These are phyloP conservation scores for Nasonovia ribisnigri DNA, from an alignment of 2,888 invertebrate genomes.

Conservation along the genomic window DNA sequence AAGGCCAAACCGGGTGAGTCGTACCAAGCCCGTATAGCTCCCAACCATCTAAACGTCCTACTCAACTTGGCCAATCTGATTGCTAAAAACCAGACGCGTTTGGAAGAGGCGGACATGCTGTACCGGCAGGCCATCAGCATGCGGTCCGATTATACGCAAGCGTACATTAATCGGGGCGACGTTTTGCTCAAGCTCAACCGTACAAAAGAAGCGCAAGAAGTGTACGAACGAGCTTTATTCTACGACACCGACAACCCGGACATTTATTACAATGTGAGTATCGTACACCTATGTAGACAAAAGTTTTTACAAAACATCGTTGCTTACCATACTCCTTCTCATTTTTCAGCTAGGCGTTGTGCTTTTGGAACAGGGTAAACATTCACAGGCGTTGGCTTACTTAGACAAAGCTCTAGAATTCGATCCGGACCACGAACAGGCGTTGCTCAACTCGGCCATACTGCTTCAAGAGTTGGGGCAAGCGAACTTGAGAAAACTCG, in stretches of 20 bases:
- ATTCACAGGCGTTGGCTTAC: conserved; percentile 90
- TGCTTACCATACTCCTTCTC: conserved; percentile 67
- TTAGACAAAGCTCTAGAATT: conserved; percentile 92
- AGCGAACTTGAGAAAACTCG: conserved; percentile 82
- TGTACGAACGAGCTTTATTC: conserved; percentile 91
- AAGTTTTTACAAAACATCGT: background rate
- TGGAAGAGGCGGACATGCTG: conserved; percentile 94
- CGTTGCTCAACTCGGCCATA: conserved; percentile 94
- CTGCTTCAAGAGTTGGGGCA: conserved; percentile 90
- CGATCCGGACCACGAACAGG: conserved; percentile 95
- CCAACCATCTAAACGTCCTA: conserved; percentile 95
- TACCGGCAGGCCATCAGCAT: conserved; percentile 97
- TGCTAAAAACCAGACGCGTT: conserved; percentile 89
- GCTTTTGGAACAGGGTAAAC: conserved; percentile 91
- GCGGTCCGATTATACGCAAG: conserved; percentile 95
- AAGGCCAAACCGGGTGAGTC: conserved; percentile 94
- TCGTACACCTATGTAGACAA: background rate
- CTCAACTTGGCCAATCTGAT: conserved; percentile 94
- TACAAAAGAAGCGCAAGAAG: conserved; percentile 93
- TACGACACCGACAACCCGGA: conserved; percentile 95
- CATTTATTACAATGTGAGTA: conserved; percentile 92
- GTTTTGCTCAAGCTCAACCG: conserved; percentile 94
- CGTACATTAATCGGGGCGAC: conserved; percentile 97
- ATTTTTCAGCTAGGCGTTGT: conserved; percentile 90
- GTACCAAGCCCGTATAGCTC: conserved; percentile 95